These are phyloP conservation scores for Zeuzera pyrina DNA, from an alignment of 2,888 invertebrate genomes.

Conservation along the genomic window DNA sequence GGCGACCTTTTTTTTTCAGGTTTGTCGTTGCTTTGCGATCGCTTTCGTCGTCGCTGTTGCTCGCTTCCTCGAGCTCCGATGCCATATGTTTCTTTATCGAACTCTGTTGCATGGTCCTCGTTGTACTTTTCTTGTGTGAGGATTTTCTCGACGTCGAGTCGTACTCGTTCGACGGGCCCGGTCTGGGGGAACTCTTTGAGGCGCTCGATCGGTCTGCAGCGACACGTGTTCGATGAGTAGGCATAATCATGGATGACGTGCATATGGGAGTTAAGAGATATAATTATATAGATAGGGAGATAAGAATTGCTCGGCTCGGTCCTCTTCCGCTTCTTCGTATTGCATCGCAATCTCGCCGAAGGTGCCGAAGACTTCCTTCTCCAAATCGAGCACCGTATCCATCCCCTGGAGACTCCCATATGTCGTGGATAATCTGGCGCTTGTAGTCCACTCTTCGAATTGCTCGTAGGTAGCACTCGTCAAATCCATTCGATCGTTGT, in stretches of 20 bases:
- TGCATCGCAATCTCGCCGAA: conserved; percentile 3
- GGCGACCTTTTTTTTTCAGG: not conserved
- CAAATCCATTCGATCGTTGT: no score
- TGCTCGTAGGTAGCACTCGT: no score
- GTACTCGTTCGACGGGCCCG: no score
- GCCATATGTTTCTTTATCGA: no score
- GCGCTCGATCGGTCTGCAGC: not conserved
- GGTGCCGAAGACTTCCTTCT: not conserved
- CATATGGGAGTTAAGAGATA: conserved; percentile 1
- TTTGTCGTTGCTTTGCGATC: no score
- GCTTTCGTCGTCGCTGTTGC: no score
- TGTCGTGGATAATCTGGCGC: conserved; percentile 5
- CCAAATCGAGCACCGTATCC: conserved; percentile 5
- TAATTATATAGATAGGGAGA: no score
- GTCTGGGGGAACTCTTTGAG: conserved; percentile 2
- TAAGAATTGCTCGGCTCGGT: not conserved
- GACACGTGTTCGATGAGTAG: not conserved
- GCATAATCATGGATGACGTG: conserved; percentile 6
- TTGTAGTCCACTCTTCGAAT: conserved; percentile 5
- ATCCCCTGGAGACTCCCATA: conserved; percentile 2
- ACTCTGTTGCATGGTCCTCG: no score
- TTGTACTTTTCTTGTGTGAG: no score
- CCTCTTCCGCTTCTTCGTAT: conserved; percentile 1
- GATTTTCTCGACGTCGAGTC: no score
- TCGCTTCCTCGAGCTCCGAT: no score